A percentile compares a stretch with the other conserved stretches of the same genome.
phyloP scores from a whole-genome alignment of 2,888 invertebrate species.

The Andrena bicolor region DNA sequence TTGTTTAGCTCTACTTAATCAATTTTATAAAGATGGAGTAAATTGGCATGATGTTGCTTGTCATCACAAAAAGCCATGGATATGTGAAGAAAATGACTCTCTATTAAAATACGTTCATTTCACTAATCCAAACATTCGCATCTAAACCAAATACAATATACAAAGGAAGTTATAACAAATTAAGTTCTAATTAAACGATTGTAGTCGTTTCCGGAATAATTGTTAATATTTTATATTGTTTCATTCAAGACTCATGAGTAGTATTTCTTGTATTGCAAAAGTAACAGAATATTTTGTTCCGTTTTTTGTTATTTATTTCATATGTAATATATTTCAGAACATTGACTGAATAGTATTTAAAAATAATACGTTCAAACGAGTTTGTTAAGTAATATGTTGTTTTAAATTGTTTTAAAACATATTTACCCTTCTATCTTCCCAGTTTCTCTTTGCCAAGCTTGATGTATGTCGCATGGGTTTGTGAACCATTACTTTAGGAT shows the following conservation, averaged over 20 bases:
- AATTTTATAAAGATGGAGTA: conserved; percentile 96
- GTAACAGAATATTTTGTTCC: not conserved
- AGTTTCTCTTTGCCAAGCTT: not conserved
- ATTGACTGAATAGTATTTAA: conserved; percentile 80
- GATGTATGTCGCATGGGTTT: not conserved
- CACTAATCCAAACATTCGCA: conserved; percentile 92
- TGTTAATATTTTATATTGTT: conserved; percentile 10
- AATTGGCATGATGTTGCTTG: conserved; percentile 97
- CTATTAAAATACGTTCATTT: conserved; percentile 94
- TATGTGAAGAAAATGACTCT: conserved; percentile 95
- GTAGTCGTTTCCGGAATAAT: not conserved
- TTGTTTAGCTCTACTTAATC: conserved; percentile 94
- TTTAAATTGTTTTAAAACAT: not conserved
- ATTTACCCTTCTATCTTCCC: conserved; percentile 3
- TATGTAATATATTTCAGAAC: conserved; percentile 29
- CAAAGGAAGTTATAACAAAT: conserved; percentile 4
- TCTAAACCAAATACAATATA: conserved; percentile 85
- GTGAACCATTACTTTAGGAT: too few species aligned
- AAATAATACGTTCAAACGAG: conserved; percentile 75
- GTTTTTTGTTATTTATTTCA: conserved; percentile 7
- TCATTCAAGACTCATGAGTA: not conserved
- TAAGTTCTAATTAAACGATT: conserved; percentile 13
- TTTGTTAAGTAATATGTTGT: conserved; percentile 10
- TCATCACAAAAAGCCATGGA: conserved; percentile 95
- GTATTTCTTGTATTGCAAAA: not conserved